These are phyloP conservation scores for Subacronicta megacephala DNA, from an alignment of 2,888 invertebrate species.

Conservation along the genomic window DNA sequence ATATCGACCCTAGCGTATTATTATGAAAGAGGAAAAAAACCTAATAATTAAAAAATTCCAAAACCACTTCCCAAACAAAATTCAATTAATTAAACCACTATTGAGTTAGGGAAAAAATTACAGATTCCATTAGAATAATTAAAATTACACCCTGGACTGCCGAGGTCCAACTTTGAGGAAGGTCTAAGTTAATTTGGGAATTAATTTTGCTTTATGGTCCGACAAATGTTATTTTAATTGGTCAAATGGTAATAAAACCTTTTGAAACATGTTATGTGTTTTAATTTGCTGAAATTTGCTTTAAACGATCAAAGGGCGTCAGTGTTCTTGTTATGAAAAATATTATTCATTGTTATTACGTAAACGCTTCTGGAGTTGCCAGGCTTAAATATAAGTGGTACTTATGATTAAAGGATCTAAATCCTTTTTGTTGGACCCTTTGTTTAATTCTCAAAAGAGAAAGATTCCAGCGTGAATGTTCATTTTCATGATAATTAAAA, in stretches of 20 bases:
- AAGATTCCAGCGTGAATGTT: too few relatives aligned
- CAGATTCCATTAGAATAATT: conserved; percentile 38
- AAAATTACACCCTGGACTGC: conserved; percentile 35
- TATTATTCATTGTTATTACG: conserved; percentile 15
- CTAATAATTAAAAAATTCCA: too few relatives aligned
- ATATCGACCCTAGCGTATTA: too few relatives aligned
- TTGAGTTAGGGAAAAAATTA: conserved; percentile 33
- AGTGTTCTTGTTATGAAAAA: conserved; percentile 16
- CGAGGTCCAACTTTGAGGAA: conserved; percentile 33
- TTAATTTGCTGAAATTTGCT: conserved; percentile 28
- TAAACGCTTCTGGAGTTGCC: background rate
- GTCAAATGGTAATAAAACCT: conserved; percentile 31
- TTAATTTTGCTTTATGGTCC: conserved; percentile 42
- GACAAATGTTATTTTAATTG: conserved; percentile 48
- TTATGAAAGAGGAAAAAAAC: too few relatives aligned
- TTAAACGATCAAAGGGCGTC: conserved; percentile 8
- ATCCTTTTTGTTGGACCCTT: background rate
- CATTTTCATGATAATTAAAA: too few relatives aligned
- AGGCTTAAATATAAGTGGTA: background rate
- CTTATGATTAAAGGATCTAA: too few relatives aligned
- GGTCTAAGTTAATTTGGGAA: conserved; percentile 46
- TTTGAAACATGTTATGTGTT: conserved; percentile 36
- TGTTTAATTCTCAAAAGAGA: background rate
- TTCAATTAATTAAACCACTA: conserved; percentile 19
- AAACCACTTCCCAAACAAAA: background rate